Conservation (phyloP, 1,140 invertebrate species). For the Euglossa dilemma region DNA sequence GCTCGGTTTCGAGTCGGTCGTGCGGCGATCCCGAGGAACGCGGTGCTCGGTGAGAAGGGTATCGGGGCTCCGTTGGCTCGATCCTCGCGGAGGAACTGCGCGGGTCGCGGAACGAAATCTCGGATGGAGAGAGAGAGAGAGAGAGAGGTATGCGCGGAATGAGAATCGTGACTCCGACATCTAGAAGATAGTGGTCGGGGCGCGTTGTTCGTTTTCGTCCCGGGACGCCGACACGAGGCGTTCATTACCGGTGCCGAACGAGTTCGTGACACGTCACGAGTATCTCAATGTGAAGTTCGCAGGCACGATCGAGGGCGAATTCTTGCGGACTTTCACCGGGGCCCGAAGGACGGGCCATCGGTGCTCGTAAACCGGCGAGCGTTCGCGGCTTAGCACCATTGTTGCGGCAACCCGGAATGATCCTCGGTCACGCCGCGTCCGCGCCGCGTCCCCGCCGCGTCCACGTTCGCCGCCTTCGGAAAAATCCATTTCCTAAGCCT, state of each 20-base stretch:
- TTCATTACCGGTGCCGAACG: conserved; percentile 56
- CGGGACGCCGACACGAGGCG: conserved; percentile 35
- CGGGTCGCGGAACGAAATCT: neutral
- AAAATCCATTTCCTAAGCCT: conserved; percentile 24
- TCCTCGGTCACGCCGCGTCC: conserved; percentile 6
- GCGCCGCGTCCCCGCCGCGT: neutral
- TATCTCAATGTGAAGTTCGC: conserved; percentile 75
- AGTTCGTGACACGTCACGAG: conserved; percentile 69
- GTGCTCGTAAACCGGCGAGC: conserved; percentile 44
- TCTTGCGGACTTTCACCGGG: conserved; percentile 66
- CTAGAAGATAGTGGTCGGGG: conserved; percentile 2
- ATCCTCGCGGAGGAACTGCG: neutral
- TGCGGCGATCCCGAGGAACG: neutral
- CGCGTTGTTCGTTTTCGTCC: conserved; percentile 23
- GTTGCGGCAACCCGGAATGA: conserved; percentile 32
- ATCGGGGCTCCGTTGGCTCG: too few relatives aligned
- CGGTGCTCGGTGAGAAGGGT: neutral
- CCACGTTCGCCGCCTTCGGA: conserved; percentile 22
- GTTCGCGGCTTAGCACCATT: conserved; percentile 51
- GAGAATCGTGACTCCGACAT: conserved; percentile 42
- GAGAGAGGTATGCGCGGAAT: conserved; percentile 12
- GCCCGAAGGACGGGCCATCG: conserved; percentile 51
- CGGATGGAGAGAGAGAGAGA: neutral
- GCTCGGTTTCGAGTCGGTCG: neutral
- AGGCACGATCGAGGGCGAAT: conserved; percentile 70